These are phyloP conservation scores for Nasua narica DNA, from an alignment of 2,797 vertebrate genomes.

Conservation along the genomic window DNA sequence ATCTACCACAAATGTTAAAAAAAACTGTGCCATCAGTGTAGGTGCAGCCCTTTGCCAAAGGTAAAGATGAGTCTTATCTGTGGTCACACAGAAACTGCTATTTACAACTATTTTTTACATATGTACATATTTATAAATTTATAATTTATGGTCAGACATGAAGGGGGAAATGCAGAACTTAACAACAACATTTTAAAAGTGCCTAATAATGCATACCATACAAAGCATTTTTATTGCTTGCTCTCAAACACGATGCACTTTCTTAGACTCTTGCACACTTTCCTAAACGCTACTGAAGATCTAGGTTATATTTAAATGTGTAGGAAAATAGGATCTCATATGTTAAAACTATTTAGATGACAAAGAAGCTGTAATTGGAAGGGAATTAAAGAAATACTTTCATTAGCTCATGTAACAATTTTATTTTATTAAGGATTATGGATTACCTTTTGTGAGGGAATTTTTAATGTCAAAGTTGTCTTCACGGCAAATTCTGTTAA, in stretches of 20 bases:
- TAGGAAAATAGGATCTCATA: slow-evolving; percentile 78
- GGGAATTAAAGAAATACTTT: slow-evolving; percentile 75
- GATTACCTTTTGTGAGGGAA: slow-evolving; percentile 62
- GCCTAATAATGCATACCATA: slow-evolving; percentile 59
- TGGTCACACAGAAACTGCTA: slow-evolving; percentile 74
- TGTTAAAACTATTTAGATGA: slow-evolving; percentile 76
- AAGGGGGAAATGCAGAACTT: slow-evolving; percentile 68
- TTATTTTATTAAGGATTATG: slow-evolving; percentile 60
- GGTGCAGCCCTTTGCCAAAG: slow-evolving; percentile 76
- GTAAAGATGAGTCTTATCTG: slow-evolving; percentile 61
- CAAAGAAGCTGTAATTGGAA: slow-evolving; percentile 67
- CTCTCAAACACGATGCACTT: slow-evolving; percentile 71
- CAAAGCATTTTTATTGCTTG: slow-evolving; percentile 82
- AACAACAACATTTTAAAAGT: slow-evolving; percentile 72
- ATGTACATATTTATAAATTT: slow-evolving; percentile 84
- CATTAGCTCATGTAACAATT: slow-evolving; percentile 71
- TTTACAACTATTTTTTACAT: slow-evolving; percentile 82
- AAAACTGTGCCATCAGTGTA: slow-evolving; percentile 35
- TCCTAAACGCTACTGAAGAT: slow-evolving; percentile 76
- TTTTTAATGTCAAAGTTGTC: slow-evolving; percentile 64
- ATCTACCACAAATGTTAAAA: neutral
- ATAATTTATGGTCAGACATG: slow-evolving; percentile 65
- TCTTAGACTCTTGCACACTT: slow-evolving; percentile 74
- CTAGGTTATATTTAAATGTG: slow-evolving; percentile 75
- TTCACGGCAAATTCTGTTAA: slow-evolving; percentile 71